A percentile compares a stretch with the other conserved stretches of the same genome.
These are phyloP conservation scores for Xylophagus ater DNA, from an alignment of 2,888 invertebrate species.

Conservation along the genomic window DNA sequence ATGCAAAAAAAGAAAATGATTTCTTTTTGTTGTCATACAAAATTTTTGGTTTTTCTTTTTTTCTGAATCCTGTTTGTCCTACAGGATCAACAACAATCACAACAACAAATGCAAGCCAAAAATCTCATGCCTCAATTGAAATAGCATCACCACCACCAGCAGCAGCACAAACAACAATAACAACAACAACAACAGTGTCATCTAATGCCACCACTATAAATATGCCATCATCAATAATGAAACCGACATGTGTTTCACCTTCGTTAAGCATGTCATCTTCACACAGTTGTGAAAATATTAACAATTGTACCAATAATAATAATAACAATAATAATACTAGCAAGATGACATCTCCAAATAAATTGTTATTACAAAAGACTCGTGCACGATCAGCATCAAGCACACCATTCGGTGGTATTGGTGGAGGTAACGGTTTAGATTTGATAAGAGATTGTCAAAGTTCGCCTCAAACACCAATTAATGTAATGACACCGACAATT, in stretches of 20 bases:
- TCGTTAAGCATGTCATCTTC: no score
- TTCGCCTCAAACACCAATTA: slow-evolving; percentile 22
- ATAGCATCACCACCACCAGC: slow-evolving; percentile 30
- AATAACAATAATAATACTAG: slow-evolving; percentile 1
- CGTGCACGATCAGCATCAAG: slow-evolving; percentile 10
- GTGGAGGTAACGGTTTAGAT: not conserved
- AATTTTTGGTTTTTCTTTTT: no score
- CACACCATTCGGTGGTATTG: slow-evolving; percentile 10
- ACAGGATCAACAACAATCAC: slow-evolving; percentile 17
- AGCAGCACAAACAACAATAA: slow-evolving; percentile 22
- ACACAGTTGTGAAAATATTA: slow-evolving; percentile 20
- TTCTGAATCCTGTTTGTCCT: slow-evolving; percentile 35
- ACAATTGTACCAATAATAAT: slow-evolving; percentile 4
- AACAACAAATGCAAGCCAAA: slow-evolving; percentile 27
- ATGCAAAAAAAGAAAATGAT: no score
- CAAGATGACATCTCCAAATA: not conserved
- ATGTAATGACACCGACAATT: slow-evolving; percentile 43
- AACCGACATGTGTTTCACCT: slow-evolving; percentile 27
- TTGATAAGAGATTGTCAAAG: slow-evolving; percentile 5
- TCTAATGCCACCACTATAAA: slow-evolving; percentile 18
- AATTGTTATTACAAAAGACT: not conserved
- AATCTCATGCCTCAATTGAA: slow-evolving; percentile 39
- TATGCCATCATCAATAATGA: slow-evolving; percentile 22
- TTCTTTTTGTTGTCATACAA: no score
- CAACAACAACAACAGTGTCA: slow-evolving; percentile 20